These are phyloP conservation scores for Macrophya alboannulata DNA, from an alignment of 2,888 invertebrate genomes.

Conservation along the genomic window DNA sequence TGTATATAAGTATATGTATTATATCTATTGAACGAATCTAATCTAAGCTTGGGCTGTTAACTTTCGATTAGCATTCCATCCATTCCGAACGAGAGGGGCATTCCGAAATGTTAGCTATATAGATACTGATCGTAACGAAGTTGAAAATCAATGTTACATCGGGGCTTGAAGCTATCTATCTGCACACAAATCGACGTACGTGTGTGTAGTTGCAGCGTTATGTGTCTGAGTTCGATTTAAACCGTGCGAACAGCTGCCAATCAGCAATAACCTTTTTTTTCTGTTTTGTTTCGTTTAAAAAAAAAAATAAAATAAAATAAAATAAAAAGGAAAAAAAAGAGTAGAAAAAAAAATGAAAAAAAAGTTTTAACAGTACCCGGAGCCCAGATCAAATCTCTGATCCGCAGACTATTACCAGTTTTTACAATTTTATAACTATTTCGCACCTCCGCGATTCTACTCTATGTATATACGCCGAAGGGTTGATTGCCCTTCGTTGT, in stretches of 20 bases:
- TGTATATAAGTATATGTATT: constrained; percentile 38
- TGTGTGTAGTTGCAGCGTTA: not conserved
- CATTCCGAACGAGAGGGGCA: constrained; percentile 46
- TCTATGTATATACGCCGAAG: no score
- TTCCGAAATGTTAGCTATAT: constrained; percentile 35
- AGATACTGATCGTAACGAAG: constrained; percentile 12
- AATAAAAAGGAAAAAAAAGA: not conserved
- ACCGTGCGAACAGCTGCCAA: constrained; percentile 20
- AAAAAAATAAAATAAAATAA: not conserved
- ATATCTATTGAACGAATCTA: constrained; percentile 30
- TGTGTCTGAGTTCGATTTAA: constrained; percentile 1
- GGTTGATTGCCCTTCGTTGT: constrained; percentile 27
- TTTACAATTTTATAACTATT: constrained; percentile 20
- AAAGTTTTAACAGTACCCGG: not conserved
- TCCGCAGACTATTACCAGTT: constrained; percentile 20
- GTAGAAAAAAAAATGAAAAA: not conserved
- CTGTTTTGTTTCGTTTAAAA: not conserved
- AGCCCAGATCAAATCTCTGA: constrained; percentile 29
- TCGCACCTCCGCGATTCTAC: not conserved
- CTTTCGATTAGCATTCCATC: constrained; percentile 54
- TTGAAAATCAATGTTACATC: constrained; percentile 47
- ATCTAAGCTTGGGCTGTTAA: constrained; percentile 41
- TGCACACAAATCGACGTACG: not conserved
- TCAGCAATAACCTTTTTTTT: constrained; percentile 4
- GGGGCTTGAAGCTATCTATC: not conserved